Conservation (phyloP, 2,113 vertebrate species). For the Pseudorhombus dupliciocellatus region DNA sequence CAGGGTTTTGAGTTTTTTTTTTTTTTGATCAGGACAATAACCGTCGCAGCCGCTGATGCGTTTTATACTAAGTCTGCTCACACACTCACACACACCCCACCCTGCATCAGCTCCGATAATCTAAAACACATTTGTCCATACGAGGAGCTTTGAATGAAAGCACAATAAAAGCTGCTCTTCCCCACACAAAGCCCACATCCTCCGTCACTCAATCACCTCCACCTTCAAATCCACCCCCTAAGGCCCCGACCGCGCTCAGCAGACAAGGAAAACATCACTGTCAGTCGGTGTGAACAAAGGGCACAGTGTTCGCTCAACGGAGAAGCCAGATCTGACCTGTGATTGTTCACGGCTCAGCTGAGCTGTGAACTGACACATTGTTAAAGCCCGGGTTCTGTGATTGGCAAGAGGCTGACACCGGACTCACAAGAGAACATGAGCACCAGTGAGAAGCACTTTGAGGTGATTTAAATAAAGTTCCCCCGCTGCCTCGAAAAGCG, state of each 20-base stretch:
- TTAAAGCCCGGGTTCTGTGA: not conserved
- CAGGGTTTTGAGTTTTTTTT: slow-evolving; percentile 43
- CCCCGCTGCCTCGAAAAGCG: not conserved
- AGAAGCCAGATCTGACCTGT: slow-evolving; percentile 42
- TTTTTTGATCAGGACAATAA: slow-evolving; percentile 41
- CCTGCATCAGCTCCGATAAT: slow-evolving; percentile 55
- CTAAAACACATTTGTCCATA: slow-evolving; percentile 69
- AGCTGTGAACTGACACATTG: slow-evolving; percentile 3
- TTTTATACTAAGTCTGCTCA: slow-evolving; percentile 39
- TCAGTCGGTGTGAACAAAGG: slow-evolving; percentile 61
- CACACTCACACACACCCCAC: slow-evolving; percentile 1
- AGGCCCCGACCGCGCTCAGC: slow-evolving; percentile 14
- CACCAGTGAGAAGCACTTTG: not conserved
- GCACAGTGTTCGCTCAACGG: slow-evolving; percentile 53
- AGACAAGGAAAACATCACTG: slow-evolving; percentile 53
- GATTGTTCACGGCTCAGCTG: slow-evolving; percentile 40
- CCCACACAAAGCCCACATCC: not conserved
- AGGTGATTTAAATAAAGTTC: not conserved
- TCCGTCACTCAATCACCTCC: slow-evolving; percentile 44
- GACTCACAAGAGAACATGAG: not conserved
- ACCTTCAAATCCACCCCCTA: slow-evolving; percentile 36
- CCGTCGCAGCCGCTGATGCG: slow-evolving; percentile 39
- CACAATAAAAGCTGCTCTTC: slow-evolving; percentile 44
- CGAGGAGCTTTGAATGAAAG: slow-evolving; percentile 40
- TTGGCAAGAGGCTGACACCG: slow-evolving; percentile 11